Base-by-base conservation (phyloP, 2,888 invertebrate genomes). In the Drosophila acutilabella region DNA sequence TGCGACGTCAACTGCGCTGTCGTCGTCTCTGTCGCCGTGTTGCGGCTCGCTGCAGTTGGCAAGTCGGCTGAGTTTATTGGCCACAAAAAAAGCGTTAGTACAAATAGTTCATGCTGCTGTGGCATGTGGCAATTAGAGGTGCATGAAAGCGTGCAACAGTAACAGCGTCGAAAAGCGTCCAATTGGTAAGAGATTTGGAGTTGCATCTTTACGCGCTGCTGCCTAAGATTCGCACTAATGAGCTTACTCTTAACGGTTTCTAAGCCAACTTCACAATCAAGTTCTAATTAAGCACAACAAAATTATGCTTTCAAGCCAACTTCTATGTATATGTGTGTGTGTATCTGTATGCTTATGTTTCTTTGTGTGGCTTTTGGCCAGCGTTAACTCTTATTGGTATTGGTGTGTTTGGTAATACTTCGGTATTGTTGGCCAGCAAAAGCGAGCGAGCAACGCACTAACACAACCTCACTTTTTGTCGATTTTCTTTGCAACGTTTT, bases 401-500 rank as follows among this genome's bases (percentile, higher is more conserved):
- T 60, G 36, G 36, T 36, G 36, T 36, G 36, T 36, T 36, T 36
- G 52, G 52, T 26, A 51, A 89, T 78, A 82, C 62, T 57, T 50
- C 40, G 23, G 40, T 56, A 33, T 66, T 68, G 78, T 74, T 70
- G 81, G 88, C 74, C 59, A 75, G 67, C 59, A 64, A 36, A 50
- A 69, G 58, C 60, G 42, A 65, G 42, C 64, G 67, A 65, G 42
- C 64, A 65, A 57, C 56, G 59, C 83, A 84, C 83, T 42, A 84
- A 89, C 89, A 84, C 83, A 84, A 87, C 89, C 89, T 84, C 89
- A 87, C 88, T 87, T 81, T 88, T 69, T 16, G 7, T 40, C 18
- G 18, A 62, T 68, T 56, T 47, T 26, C 23, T 36, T 36, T 33
- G 56, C 45, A 16, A 42, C 44, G 50, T 67, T 48, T 62, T 41